phyloP scores from a whole-genome alignment of 2,797 vertebrate species.

The Melopsittacus undulatus region DNA sequence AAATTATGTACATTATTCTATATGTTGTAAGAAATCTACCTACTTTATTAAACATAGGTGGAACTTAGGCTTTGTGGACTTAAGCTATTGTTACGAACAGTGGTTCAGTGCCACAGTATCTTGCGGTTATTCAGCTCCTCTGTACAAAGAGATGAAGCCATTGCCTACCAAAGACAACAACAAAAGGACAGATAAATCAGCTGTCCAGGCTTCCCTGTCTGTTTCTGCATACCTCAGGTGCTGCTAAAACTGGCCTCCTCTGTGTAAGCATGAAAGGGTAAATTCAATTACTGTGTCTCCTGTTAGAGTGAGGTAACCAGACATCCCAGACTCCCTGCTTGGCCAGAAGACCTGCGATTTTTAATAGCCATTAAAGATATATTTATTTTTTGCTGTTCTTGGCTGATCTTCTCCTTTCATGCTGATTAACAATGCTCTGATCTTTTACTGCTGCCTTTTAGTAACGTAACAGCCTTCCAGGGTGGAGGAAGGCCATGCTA shows the following conservation, averaged over 20 bases:
- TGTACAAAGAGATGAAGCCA: neutral
- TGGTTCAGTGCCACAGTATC: neutral
- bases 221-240: neutral
- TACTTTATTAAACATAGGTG: neutral
- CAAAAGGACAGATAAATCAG: neutral
- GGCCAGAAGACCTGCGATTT: constrained; percentile 32
- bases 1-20: neutral
- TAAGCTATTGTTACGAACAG: neutral
- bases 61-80: neutral
- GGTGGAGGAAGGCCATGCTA: constrained; percentile 37
- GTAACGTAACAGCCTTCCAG: constrained; percentile 52
- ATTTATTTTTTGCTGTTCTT: constrained; percentile 55
- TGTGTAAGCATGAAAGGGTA: neutral
- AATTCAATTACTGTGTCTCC: neutral
- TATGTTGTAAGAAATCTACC: neutral
- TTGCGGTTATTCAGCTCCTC: neutral
- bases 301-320: constrained; percentile 44
- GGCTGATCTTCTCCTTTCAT: constrained; percentile 49
- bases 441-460: constrained; percentile 57
- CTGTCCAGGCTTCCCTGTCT: neutral
- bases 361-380: constrained; percentile 59
- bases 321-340: constrained; percentile 30
- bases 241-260: neutral
- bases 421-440: constrained; percentile 62
- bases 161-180: neutral